phyloP scores from a whole-genome alignment of 2,797 vertebrate species.

The Babyrousa celebensis region DNA sequence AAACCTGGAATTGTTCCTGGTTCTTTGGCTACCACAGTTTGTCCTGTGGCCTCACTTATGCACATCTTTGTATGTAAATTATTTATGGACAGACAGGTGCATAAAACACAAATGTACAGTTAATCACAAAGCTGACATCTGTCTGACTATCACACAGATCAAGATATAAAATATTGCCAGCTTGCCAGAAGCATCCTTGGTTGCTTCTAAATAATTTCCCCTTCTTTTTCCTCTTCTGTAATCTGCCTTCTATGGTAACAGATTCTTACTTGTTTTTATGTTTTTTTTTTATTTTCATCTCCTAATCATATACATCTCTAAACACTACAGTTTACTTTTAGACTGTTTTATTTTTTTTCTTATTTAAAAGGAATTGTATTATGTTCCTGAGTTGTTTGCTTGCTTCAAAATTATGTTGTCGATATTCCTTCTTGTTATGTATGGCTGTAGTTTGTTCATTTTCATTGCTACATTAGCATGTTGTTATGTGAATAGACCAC shows the following conservation, averaged over 20 bases:
- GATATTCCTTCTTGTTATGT: neutral
- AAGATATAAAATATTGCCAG: neutral
- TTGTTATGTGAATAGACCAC: neutral
- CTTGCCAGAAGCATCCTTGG: neutral
- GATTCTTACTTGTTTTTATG: neutral
- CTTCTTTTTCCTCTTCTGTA: neutral
- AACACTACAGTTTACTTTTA: neutral
- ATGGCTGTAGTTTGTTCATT: neutral
- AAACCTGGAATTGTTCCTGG: neutral
- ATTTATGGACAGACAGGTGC: neutral
- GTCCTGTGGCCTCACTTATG: neutral
- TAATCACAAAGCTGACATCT: neutral
- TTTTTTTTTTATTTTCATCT: neutral
- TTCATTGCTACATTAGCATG: neutral
- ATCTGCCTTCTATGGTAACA: neutral
- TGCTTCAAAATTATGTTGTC: neutral
- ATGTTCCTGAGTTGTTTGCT: constrained; percentile 14
- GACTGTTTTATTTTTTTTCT: constrained; percentile 1
- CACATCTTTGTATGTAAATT: neutral
- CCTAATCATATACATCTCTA: neutral
- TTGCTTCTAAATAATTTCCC: neutral
- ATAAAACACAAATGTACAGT: neutral
- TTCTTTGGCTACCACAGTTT: neutral
- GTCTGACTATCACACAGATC: neutral
- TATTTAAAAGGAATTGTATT: neutral